Percentiles rank a stretch among this genome's conserved stretches.
Conservation (phyloP, 1,140 invertebrate genomes). For the Arion vulgaris region DNA sequence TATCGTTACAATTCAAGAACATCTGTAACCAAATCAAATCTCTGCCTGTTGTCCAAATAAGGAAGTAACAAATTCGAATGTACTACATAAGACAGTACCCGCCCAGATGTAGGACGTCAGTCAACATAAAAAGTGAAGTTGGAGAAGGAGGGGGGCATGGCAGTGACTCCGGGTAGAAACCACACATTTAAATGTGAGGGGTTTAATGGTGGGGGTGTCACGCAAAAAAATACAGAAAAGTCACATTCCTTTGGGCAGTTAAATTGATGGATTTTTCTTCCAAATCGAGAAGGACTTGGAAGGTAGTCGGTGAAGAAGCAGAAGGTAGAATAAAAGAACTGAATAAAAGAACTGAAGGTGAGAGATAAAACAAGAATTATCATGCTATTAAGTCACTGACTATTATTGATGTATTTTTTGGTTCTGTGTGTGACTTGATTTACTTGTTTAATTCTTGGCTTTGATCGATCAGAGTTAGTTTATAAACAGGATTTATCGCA, state of each 20-base stretch:
- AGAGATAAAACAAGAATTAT: too few species aligned
- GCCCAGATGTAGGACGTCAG: background rate
- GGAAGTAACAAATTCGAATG: background rate
- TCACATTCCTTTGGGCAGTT: background rate
- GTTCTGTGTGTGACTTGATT: too few species aligned
- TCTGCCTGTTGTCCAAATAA: background rate
- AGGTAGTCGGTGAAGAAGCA: too few species aligned
- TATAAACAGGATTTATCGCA: too few species aligned
- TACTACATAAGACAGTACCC: background rate
- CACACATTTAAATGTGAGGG: background rate
- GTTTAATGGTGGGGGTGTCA: background rate
- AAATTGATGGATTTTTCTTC: background rate
- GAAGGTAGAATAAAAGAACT: too few species aligned
- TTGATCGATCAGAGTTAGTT: too few species aligned
- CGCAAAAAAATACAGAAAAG: too few species aligned
- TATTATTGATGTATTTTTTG: too few species aligned
- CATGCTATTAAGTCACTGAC: too few species aligned
- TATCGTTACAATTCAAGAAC: background rate
- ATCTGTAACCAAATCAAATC: background rate
- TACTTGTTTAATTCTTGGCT: too few species aligned
- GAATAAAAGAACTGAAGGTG: too few species aligned
- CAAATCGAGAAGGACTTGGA: background rate
- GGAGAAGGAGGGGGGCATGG: background rate
- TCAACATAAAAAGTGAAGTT: background rate
- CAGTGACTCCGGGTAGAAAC: background rate